A percentile compares a stretch with the other conserved stretches of the same genome.
phyloP scores from a whole-genome alignment of 2,797 vertebrate species.

The Triplophysa yarkandensis region DNA sequence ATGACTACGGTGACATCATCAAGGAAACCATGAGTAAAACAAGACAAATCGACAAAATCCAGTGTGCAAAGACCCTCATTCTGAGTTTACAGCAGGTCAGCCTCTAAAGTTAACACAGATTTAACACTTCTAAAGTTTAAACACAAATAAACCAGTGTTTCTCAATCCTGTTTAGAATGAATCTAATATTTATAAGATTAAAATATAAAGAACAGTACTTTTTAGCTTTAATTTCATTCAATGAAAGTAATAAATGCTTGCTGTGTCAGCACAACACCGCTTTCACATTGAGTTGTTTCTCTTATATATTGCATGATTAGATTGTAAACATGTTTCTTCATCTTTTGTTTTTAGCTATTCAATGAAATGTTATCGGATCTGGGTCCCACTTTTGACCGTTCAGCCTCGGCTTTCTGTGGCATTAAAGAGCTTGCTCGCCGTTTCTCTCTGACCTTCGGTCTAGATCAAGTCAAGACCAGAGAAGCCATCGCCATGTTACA shows the following conservation, averaged over 20 bases:
- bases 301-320: background rate
- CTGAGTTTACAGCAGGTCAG: slow-evolving; percentile 98
- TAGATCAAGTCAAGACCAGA: slow-evolving; percentile 98
- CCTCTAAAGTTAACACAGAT: background rate
- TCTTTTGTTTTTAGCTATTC: slow-evolving; percentile 80
- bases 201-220: background rate
- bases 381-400: slow-evolving; percentile 95
- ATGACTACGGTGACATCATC: slow-evolving; percentile 98
- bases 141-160: background rate
- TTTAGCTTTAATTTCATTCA: background rate
- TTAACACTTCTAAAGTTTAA: background rate
- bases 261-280: background rate
- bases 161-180: too few species aligned
- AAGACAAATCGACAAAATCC: slow-evolving; percentile 98
- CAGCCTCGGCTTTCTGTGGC: slow-evolving; percentile 93
- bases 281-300: background rate
- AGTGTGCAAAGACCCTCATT: slow-evolving; percentile 98
- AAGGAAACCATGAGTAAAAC: slow-evolving; percentile 99
- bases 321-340: background rate
- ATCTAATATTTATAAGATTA: too few species aligned
- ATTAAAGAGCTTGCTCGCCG: slow-evolving; percentile 98
- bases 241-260: background rate
- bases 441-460: slow-evolving; percentile 97
- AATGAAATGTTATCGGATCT: slow-evolving; percentile 98
- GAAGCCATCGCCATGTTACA: slow-evolving; percentile 99